These are phyloP conservation scores for Nomada fucata DNA, from an alignment of 2,888 invertebrate species.

Conservation along the genomic window DNA sequence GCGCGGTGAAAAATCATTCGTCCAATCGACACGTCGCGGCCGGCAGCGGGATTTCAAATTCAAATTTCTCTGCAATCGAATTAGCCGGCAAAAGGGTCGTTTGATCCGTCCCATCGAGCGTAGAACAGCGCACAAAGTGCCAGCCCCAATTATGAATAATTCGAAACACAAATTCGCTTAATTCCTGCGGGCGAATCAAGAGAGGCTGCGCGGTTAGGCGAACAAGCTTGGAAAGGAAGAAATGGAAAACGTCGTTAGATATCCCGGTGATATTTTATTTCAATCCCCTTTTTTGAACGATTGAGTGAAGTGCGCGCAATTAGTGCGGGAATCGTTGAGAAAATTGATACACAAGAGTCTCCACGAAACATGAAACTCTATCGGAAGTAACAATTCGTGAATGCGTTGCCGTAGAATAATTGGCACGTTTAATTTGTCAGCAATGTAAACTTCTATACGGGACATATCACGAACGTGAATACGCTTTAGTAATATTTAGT, in stretches of 20 bases:
- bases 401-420: too few species aligned
- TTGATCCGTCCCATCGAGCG: conserved; percentile 78
- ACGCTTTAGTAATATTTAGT: too few species aligned
- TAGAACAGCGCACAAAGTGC: conserved; percentile 70
- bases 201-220: conserved; percentile 29
- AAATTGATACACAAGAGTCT: too few species aligned
- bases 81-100: conserved; percentile 82
- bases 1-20: conserved; percentile 65
- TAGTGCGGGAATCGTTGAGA: too few species aligned
- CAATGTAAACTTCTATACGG: too few species aligned
- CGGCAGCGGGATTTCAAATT: conserved; percentile 78
- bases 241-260: conserved; percentile 1
- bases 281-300: not conserved
- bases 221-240: conserved; percentile 7
- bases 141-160: conserved; percentile 81
- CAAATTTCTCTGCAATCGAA: conserved; percentile 82
- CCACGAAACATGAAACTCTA: too few species aligned
- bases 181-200: conserved; percentile 71
- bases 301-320: too few species aligned
- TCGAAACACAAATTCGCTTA: conserved; percentile 79
- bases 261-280: not conserved
- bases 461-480: too few species aligned
- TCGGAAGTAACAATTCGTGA: too few species aligned
- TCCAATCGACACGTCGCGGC: conserved; percentile 58
- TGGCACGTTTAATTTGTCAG: too few species aligned